Evolutionary conservation across 2,113 vertebrate genomes (phyloP).

Genomic region (Ia io): DNA sequence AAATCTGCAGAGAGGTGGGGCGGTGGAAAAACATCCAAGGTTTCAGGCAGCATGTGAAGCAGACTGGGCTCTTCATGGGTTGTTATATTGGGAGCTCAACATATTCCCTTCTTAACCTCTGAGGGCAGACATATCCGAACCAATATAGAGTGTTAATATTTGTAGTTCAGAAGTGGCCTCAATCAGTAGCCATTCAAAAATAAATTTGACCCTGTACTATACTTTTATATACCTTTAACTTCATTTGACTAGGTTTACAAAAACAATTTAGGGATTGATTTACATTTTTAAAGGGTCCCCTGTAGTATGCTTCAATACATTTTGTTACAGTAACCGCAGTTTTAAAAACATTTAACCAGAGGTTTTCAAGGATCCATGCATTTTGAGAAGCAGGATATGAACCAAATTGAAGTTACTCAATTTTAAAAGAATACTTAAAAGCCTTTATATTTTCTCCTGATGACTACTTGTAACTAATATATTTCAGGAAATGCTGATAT

Average conservation of each 20-base stretch:
- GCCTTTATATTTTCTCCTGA: background rate
- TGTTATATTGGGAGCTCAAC: background rate
- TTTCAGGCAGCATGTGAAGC: background rate
- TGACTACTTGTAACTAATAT: background rate
- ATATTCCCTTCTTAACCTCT: background rate
- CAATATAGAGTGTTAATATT: background rate
- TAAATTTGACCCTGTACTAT: background rate
- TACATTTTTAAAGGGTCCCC: background rate
- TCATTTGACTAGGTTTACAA: background rate
- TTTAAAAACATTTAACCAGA: background rate
- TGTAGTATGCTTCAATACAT: background rate
- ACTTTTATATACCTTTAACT: background rate
- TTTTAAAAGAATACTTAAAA: slow-evolving; percentile 4
- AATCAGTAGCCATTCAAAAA: background rate
- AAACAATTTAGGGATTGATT: background rate
- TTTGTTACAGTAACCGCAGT: background rate
- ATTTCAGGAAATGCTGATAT: background rate
- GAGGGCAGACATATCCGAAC: background rate
- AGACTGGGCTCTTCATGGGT: background rate
- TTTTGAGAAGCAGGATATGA: background rate
- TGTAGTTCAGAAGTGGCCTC: background rate
- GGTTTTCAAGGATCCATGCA: background rate
- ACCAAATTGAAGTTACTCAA: background rate
- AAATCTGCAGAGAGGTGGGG: background rate
- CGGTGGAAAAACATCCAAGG: background rate